Evolutionary conservation across 2,888 invertebrate genomes (phyloP).

Genomic region (Axea sp.): DNA sequence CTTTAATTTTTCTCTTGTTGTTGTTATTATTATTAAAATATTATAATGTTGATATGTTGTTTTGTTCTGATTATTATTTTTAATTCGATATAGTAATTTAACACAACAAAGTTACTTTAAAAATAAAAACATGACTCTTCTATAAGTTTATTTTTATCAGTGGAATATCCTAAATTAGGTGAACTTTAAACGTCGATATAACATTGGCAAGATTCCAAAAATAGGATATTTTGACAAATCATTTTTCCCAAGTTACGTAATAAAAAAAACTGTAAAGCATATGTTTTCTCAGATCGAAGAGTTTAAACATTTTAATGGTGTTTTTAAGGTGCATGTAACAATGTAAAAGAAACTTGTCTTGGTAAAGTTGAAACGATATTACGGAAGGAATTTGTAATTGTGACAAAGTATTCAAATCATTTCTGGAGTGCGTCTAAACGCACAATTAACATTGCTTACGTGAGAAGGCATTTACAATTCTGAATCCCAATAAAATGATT

Average conservation of each 20-base stretch:
- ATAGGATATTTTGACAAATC: constrained; percentile 51
- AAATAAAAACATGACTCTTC: neutral
- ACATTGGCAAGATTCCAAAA: constrained; percentile 58
- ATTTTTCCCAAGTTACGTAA: constrained; percentile 41
- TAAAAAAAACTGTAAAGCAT: too few species aligned
- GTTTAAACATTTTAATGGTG: too few species aligned
- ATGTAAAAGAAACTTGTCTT: constrained; percentile 31
- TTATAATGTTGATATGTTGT: too few species aligned
- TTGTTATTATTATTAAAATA: too few species aligned
- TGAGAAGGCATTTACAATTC: constrained; percentile 20
- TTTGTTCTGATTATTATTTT: too few species aligned
- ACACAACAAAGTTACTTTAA: too few species aligned
- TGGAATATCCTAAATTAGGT: constrained; percentile 39
- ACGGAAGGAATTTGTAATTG: constrained; percentile 2
- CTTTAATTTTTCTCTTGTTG: too few species aligned
- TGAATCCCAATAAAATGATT: constrained; percentile 17
- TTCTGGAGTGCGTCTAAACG: neutral
- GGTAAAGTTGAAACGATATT: constrained; percentile 35
- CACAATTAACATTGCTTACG: constrained; percentile 33
- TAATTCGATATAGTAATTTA: too few species aligned
- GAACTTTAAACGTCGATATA: constrained; percentile 39
- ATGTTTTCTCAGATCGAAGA: too few species aligned
- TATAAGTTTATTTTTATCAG: constrained; percentile 41
- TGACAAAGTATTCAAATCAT: constrained; percentile 9
- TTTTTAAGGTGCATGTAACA: too few species aligned